Base-by-base conservation (phyloP, 2,113 vertebrate genomes). In the Thymallus thymallus region DNA sequence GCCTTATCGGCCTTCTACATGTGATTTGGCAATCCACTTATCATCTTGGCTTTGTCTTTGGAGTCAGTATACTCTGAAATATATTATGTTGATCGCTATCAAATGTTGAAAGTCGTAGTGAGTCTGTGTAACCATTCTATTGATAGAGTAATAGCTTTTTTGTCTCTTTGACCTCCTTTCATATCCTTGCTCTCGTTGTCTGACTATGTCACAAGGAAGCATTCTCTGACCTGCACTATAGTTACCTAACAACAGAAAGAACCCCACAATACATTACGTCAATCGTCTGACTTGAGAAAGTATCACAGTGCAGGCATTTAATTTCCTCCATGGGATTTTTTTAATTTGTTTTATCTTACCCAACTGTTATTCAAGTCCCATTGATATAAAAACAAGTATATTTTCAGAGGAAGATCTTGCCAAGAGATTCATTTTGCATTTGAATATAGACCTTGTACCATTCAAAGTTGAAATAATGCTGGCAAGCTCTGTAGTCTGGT, bases 341-440 rank as follows among this genome's bases (percentile, higher is more conserved):
- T 69, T 77, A 2, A 2, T 76, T 41, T 41, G 35, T 41, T 41
- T 41, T 41, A 41, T 41, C 35, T 41, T 12, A 48, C 12, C 14
- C 77, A 65, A 76, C 80, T 76, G 81, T 88, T 81, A 89, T 83
- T 83, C 76, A 89, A 89, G 83, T 87, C 20, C 35, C 35, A 41
- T 41, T 55, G 20, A 55, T 13, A 51, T 4, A 18, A 51, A 51
- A 35, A 55, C 5, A 55, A 41, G 3, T 18, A 20, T 5, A 5
- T 14, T 20, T 55, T 20, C 51, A 4, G 9, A 41, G 35, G 14
- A 14, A 55, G 51, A 55, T 55, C 51, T 55, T 18, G 48, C 16
- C 14, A 51, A 16, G 48, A 1, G 32, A 32, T 51, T 3, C 51
- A 55, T 14, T 55, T 18, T 13, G 26, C 26, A 26, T 26, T 26